phyloP scores from a whole-genome alignment of 2,113 vertebrate species.

The Chaenocephalus aceratus region DNA sequence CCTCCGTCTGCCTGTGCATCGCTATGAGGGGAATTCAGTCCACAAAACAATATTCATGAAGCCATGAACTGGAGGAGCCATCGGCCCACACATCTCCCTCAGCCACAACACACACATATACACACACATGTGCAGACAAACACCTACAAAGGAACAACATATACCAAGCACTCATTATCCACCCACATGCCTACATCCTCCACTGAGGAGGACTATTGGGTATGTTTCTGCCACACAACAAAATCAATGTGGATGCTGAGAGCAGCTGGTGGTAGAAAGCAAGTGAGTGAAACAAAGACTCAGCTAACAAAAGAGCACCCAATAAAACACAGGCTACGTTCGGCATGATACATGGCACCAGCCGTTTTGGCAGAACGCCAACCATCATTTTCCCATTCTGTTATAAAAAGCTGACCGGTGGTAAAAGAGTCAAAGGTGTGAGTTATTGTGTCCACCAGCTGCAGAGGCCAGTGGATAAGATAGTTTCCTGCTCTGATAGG shows the following conservation, averaged over 20 bases:
- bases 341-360: conserved; percentile 50
- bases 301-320: conserved; percentile 56
- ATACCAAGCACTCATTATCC: conserved; percentile 72
- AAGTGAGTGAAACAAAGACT: conserved; percentile 63
- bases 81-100: conserved; percentile 68
- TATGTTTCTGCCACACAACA: conserved; percentile 68
- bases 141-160: conserved; percentile 51
- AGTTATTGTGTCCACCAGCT: conserved; percentile 27
- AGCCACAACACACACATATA: conserved; percentile 46
- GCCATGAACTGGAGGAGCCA: conserved; percentile 70
- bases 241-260: conserved; percentile 64
- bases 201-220: conserved; percentile 60
- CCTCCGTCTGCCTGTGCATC: conserved; percentile 18
- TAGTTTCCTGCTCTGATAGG: conserved; percentile 35
- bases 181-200: conserved; percentile 68
- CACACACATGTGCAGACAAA: background rate
- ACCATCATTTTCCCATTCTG: conserved; percentile 37
- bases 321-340: conserved; percentile 56
- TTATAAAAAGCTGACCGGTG: conserved; percentile 36
- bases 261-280: conserved; percentile 57
- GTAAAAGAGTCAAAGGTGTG: conserved; percentile 42
- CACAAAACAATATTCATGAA: conserved; percentile 75
- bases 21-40: conserved; percentile 56
- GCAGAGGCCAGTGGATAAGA: conserved; percentile 42
- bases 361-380: conserved; percentile 33